Base-by-base conservation (phyloP, 2,797 vertebrate genomes). In the Dromococcyx pavoninus region DNA sequence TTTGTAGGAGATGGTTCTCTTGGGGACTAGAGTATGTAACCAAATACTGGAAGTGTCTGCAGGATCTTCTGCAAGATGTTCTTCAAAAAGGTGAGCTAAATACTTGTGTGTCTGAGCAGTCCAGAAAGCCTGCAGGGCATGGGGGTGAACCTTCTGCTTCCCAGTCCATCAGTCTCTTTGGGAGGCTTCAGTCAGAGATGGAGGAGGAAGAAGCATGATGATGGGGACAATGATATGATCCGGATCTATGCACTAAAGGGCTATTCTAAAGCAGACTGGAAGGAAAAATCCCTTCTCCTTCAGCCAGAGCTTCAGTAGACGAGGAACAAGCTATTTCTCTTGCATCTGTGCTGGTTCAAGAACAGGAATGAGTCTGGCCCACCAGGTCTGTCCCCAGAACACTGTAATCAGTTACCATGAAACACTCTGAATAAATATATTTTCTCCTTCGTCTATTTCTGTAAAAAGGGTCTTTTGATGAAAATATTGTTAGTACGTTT, bases 391-490 rank as follows among this genome's bases (percentile, higher is more conserved):
- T 89, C 81, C 50, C 62, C 82, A 88, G 84, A 50, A 79, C 37
- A 50, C 57, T 0, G 0, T 74, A 88, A 79, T 82, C 41, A 22
- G 81, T 79, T 69, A 72, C 76, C 48, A 32, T 84, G 43, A 88
- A 77, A 46, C 64, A 6, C 32, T 33, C 86, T 82, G 71, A 92
- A 91, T 53, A 95, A 95, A 95, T 88, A 88, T 88, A 88, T 72
- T 88, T 92, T 57, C 67, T 94, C 28, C 56, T 87, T 27, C 17
- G 0, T 73, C 91, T 94, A 57, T 90, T 93, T 89, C 58, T 85
- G 70, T 88, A 27, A 67, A 96, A 96, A 94, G 86, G 89, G 72
- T 80, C 94, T 94, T 91, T 97, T 96, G 94, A 96, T 83, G 83
- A 85, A 95, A 96, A 64, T 35, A 75, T 62, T 93, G 25, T 64